phyloP scores from a whole-genome alignment of 2,888 invertebrate genomes.

The Perizoma flavofasciatum region DNA sequence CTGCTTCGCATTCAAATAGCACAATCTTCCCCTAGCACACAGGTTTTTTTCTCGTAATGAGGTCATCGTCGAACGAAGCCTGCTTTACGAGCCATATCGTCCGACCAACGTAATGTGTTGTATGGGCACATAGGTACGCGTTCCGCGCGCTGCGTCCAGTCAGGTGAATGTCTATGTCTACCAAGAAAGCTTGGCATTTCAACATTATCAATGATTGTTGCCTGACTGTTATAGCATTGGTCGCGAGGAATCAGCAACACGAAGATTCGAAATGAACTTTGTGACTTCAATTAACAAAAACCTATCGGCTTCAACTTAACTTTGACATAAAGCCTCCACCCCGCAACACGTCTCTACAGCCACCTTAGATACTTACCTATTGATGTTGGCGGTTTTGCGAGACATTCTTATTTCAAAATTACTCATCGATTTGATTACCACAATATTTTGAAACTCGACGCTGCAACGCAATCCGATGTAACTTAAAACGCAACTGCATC shows the following conservation, averaged over 20 bases:
- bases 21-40: slow-evolving; percentile 49
- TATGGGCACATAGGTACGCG: slow-evolving; percentile 49
- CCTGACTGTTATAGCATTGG: too few species aligned
- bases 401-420: slow-evolving; percentile 30
- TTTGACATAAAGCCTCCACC: too few species aligned
- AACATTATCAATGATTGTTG: neutral
- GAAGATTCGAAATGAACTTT: too few species aligned
- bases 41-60: slow-evolving; percentile 67
- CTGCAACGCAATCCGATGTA: slow-evolving; percentile 59
- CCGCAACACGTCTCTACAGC: too few species aligned
- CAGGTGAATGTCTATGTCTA: slow-evolving; percentile 57
- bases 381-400: too few species aligned
- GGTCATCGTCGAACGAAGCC: slow-evolving; percentile 63
- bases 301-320: too few species aligned
- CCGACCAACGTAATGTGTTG: slow-evolving; percentile 56
- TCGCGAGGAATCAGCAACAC: too few species aligned
- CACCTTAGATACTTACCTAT: too few species aligned
- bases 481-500: slow-evolving; percentile 61
- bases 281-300: too few species aligned
- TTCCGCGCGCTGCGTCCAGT: slow-evolving; percentile 59
- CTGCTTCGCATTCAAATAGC: slow-evolving; percentile 52
- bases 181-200: slow-evolving; percentile 35
- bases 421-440: slow-evolving; percentile 58
- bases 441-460: slow-evolving; percentile 75
- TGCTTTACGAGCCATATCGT: slow-evolving; percentile 66